These are phyloP conservation scores for Argentina silus DNA, from an alignment of 2,797 vertebrate species.

Conservation along the genomic window DNA sequence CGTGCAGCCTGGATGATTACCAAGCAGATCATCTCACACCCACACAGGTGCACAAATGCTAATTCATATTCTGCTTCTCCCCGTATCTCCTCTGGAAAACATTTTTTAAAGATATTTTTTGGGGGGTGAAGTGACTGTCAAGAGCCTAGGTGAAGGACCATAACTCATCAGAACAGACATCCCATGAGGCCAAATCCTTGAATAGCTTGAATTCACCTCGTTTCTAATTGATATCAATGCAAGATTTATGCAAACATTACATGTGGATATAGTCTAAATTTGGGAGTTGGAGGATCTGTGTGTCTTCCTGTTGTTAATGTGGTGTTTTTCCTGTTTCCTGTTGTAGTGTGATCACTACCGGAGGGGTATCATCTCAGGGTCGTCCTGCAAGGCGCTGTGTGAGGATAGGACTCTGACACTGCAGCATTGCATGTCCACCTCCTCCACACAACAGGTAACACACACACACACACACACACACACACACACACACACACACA, in stretches of 20 bases:
- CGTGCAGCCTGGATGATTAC: not conserved
- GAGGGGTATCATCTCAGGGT: constrained; percentile 94
- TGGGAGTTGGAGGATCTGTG: not conserved
- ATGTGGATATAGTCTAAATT: not conserved
- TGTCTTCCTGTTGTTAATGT: constrained; percentile 17
- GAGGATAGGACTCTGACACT: constrained; percentile 85
- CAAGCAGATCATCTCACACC: constrained; percentile 1
- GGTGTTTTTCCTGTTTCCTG: constrained; percentile 16
- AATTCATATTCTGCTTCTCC: not conserved
- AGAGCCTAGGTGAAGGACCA: no score
- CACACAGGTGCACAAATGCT: not conserved
- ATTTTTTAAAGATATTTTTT: not conserved
- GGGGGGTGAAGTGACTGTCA: not conserved
- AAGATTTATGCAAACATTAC: no score
- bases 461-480: constrained; percentile 7
- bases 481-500: not conserved
- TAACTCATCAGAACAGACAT: no score
- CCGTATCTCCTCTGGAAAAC: not conserved
- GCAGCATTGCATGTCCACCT: constrained; percentile 90
- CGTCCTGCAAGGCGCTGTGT: constrained; percentile 91
- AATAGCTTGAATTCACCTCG: no score
- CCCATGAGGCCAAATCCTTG: no score
- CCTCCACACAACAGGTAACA: constrained; percentile 86
- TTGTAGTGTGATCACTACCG: constrained; percentile 94
- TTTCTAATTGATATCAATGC: no score